phyloP scores from a whole-genome alignment of 2,797 vertebrate species.

The Anguilla anguilla region DNA sequence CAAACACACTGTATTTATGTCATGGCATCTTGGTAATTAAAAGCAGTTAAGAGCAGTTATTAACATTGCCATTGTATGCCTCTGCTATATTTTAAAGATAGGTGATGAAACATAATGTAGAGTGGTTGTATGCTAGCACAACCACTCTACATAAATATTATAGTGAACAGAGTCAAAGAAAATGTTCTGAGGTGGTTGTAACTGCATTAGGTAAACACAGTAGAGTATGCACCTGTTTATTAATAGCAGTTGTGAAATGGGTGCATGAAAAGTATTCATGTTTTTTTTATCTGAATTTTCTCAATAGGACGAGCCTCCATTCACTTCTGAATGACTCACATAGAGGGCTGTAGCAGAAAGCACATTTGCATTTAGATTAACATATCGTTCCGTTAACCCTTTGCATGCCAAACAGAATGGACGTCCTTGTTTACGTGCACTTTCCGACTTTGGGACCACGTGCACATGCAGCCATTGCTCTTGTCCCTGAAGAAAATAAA shows the following conservation, averaged over 20 bases:
- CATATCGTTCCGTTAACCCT: constrained; percentile 43
- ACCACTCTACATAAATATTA: neutral
- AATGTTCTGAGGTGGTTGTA: neutral
- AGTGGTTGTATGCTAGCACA: neutral
- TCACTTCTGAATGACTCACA: constrained; percentile 16
- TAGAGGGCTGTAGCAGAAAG: constrained; percentile 15
- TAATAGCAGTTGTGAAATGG: constrained; percentile 15
- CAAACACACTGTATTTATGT: neutral
- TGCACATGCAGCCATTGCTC: neutral
- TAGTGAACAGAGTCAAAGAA: neutral
- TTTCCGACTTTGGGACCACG: constrained; percentile 16
- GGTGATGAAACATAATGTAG: neutral
- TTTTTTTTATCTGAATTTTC: neutral
- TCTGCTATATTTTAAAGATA: neutral
- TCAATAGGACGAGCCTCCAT: neutral
- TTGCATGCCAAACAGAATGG: constrained; percentile 21
- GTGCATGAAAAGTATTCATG: constrained; percentile 1
- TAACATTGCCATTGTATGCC: neutral
- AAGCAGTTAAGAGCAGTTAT: neutral
- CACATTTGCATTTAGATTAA: constrained; percentile 44
- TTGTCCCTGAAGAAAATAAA: constrained; percentile 3
- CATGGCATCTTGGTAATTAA: neutral
- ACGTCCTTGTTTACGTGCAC: constrained; percentile 18
- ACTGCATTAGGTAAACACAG: neutral
- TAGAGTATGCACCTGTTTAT: constrained; percentile 14